Evolutionary conservation across 2,113 vertebrate genomes (phyloP).

Genomic region (Malurus cyaneus): DNA sequence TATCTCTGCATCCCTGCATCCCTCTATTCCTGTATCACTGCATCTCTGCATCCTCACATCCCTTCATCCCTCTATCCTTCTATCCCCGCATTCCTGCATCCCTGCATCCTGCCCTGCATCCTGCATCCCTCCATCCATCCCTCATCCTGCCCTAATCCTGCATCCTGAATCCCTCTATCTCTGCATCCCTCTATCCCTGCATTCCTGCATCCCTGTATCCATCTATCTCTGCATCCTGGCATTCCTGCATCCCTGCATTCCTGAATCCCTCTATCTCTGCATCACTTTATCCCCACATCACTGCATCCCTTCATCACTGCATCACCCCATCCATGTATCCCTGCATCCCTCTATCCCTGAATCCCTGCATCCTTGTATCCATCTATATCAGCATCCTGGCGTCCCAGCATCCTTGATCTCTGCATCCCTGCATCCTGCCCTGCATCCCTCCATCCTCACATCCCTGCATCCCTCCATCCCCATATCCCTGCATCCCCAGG

Average conservation of each 20-base stretch:
- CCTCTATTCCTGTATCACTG: too few species aligned
- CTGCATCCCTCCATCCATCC: fast-evolving
- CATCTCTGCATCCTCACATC: too few species aligned
- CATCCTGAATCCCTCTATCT: too few species aligned
- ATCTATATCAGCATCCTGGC: too few species aligned
- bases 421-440: background rate
- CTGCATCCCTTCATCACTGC: too few species aligned
- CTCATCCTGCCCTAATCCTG: fast-evolving
- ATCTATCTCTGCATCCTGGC: fast-evolving
- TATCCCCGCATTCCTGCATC: background rate
- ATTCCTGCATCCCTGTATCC: background rate
- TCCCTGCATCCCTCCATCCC: background rate
- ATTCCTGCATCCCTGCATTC: too few species aligned
- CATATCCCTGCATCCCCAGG: fast-evolving
- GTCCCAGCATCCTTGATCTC: too few species aligned
- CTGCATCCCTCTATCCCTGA: fast-evolving
- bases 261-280: background rate
- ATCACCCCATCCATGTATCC: fast-evolving
- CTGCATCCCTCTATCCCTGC: background rate
- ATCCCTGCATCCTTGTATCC: too few species aligned
- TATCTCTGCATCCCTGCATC: too few species aligned
- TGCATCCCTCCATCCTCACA: too few species aligned
- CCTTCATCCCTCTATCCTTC: too few species aligned
- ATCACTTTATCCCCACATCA: fast-evolving
- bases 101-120: background rate